Evolutionary conservation across 2,888 invertebrate species (phyloP).

Genomic region (Dasysyrphus albostriatus): DNA sequence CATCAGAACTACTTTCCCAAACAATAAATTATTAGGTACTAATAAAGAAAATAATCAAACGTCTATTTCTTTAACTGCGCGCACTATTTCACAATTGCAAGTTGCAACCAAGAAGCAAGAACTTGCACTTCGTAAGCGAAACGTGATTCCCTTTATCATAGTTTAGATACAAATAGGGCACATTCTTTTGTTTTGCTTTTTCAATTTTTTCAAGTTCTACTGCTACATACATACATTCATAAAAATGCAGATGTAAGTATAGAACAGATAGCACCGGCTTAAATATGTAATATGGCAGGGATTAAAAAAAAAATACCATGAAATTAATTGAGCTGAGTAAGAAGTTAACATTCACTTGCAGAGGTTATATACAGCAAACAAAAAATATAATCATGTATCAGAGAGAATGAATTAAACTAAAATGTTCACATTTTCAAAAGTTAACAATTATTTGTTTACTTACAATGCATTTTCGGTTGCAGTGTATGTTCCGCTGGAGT

Average conservation of each 20-base stretch:
- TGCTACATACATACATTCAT: no score
- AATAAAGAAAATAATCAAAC: neutral
- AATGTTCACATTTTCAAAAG: no score
- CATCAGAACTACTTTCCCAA: neutral
- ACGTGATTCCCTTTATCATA: conserved; percentile 19
- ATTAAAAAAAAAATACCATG: neutral
- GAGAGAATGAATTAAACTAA: neutral
- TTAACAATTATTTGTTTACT: conserved; percentile 66
- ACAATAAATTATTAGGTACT: neutral
- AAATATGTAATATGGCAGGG: neutral
- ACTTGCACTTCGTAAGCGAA: conserved; percentile 2
- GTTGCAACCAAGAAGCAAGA: neutral
- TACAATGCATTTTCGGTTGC: conserved; percentile 79
- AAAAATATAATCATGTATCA: neutral
- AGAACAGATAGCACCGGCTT: neutral
- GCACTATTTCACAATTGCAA: neutral
- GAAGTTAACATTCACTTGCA: conserved; percentile 2
- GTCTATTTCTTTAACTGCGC: neutral
- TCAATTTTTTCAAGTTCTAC: neutral
- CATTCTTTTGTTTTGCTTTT: conserved; percentile 4
- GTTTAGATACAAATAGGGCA: conserved; percentile 17
- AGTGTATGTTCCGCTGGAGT: conserved; percentile 78
- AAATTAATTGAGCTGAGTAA: neutral
- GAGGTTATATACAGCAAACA: neutral
- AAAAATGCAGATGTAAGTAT: no score